Evolutionary conservation across 2,797 vertebrate species (phyloP).

Genomic region (Strix occidentalis): DNA sequence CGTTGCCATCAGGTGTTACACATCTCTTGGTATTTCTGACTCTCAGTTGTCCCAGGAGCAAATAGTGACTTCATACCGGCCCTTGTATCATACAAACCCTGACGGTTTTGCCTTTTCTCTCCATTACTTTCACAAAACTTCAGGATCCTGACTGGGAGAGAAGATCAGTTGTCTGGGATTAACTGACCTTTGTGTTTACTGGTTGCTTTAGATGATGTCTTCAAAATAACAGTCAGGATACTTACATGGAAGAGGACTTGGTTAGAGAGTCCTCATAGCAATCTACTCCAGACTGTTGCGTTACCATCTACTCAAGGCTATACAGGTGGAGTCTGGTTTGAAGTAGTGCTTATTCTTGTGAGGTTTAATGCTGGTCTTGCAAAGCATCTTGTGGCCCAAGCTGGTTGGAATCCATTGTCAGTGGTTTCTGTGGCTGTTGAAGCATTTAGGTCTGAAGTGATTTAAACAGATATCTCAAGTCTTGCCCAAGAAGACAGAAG

Average conservation of each 20-base stretch:
- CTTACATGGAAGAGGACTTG: not conserved
- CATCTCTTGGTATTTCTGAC: not conserved
- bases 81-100: not conserved
- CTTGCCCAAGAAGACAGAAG: not conserved
- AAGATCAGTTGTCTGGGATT: not conserved
- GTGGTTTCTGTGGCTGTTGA: not conserved
- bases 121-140: not conserved
- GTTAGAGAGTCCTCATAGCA: not conserved
- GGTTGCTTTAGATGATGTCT: not conserved
- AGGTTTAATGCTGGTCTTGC: not conserved
- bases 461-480: not conserved
- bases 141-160: not conserved
- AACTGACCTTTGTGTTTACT: fast-evolving
- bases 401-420: not conserved
- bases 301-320: not conserved
- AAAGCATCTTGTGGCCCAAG: not conserved
- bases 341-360: not conserved
- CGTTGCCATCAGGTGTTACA: fast-evolving
- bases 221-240: not conserved
- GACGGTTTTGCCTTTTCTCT: not conserved
- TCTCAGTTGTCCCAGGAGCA: not conserved
- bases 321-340: not conserved
- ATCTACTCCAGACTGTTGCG: not conserved
- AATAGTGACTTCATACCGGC: not conserved
- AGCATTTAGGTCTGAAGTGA: not conserved